These are phyloP conservation scores for Monarcha castaneiventris DNA, from an alignment of 2,113 vertebrate species.

Conservation along the genomic window DNA sequence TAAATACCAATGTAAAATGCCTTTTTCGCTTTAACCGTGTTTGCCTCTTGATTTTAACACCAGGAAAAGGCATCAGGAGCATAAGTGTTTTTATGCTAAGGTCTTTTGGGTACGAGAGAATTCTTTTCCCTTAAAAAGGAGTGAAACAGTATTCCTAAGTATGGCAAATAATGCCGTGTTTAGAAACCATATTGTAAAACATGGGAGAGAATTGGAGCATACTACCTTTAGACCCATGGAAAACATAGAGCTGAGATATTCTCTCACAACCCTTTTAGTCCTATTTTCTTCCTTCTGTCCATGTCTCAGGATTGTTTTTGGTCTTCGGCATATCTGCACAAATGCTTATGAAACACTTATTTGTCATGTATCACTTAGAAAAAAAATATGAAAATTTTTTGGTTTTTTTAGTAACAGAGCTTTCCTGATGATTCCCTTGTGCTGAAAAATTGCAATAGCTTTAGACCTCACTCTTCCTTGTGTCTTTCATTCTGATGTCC, in stretches of 20 bases:
- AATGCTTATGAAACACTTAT: not conserved
- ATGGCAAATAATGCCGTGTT: not conserved
- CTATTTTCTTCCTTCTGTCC: not conserved
- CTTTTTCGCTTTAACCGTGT: no score
- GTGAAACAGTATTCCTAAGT: not conserved
- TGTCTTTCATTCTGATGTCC: not conserved
- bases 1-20: no score
- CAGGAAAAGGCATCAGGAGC: not conserved
- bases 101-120: not conserved
- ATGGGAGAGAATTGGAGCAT: not conserved
- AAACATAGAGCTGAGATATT: not conserved
- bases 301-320: not conserved
- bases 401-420: not conserved
- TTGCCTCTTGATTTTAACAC: no score
- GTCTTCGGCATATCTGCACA: not conserved
- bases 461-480: not conserved
- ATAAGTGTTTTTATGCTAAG: rapidly evolving
- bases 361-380: not conserved
- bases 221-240: not conserved
- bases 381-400: not conserved
- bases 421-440: not conserved
- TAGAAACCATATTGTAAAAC: not conserved
- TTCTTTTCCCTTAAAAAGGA: not conserved
- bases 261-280: not conserved
- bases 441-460: not conserved